phyloP scores from a whole-genome alignment of 2,113 vertebrate species.

The Himantopus leucocephalus region DNA sequence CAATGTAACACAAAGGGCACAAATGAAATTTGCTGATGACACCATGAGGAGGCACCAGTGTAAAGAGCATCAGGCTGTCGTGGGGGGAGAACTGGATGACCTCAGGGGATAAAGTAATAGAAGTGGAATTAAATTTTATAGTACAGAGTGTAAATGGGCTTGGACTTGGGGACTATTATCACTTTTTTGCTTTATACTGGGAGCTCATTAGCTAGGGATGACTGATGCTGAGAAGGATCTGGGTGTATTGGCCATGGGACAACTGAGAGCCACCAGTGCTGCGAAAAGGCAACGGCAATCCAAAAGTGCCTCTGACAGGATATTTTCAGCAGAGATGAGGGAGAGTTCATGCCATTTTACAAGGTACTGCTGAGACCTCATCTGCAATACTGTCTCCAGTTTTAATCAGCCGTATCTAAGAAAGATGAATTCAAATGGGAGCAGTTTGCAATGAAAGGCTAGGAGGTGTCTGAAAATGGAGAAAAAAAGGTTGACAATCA shows the following conservation, averaged over 20 bases:
- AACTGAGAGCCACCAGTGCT: not conserved
- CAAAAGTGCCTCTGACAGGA: not conserved
- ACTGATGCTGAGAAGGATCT: not conserved
- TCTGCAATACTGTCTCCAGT: not conserved
- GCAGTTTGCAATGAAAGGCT: not conserved
- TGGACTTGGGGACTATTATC: not conserved
- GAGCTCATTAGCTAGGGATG: constrained; percentile 16
- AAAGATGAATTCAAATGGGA: not conserved
- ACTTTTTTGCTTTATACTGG: not conserved
- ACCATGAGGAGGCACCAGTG: not conserved
- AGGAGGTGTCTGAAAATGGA: not conserved
- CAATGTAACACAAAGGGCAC: not conserved
- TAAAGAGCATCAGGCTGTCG: not conserved
- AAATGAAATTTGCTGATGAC: not conserved
- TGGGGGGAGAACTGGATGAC: fast-evolving
- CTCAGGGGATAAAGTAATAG: not conserved
- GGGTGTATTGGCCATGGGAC: not conserved
- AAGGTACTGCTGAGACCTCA: not conserved
- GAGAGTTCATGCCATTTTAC: not conserved
- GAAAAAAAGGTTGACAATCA: not conserved
- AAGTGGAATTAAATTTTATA: constrained; percentile 1
- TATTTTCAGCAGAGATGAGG: not conserved
- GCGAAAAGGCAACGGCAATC: not conserved
- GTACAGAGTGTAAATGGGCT: not conserved
- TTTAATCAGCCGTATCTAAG: constrained; percentile 26